Evolutionary conservation across 2,797 vertebrate species (phyloP).

Genomic region (Tragelaphus eurycerus): DNA sequence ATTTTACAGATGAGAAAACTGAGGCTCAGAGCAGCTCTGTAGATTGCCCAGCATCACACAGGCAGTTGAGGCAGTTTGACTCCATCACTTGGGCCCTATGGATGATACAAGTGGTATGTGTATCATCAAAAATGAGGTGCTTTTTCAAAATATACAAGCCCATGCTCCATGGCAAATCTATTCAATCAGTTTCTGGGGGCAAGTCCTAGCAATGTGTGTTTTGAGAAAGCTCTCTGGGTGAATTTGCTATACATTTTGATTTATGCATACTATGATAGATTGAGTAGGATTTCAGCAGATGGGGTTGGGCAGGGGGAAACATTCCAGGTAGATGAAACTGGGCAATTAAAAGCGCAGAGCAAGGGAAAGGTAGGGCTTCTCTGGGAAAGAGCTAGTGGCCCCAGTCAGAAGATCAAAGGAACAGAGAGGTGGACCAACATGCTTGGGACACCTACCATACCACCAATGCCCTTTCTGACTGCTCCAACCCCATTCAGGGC

Average conservation of each 20-base stretch:
- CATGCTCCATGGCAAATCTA: not conserved
- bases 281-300: not conserved
- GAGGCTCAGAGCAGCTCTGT: not conserved
- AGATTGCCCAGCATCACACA: not conserved
- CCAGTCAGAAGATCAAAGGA: not conserved
- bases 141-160: not conserved
- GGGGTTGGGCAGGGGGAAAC: not conserved
- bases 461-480: not conserved
- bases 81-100: not conserved
- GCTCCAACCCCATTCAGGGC: not conserved
- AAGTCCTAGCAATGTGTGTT: not conserved
- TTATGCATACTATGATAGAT: not conserved
- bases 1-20: not conserved
- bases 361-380: not conserved
- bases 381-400: not conserved
- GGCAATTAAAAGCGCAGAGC: not conserved
- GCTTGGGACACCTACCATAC: not conserved
- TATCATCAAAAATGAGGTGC: not conserved
- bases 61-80: not conserved
- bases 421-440: not conserved
- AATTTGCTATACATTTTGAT: not conserved
- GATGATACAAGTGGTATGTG: not conserved
- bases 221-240: not conserved
- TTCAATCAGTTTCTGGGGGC: not conserved
- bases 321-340: not conserved